These are phyloP conservation scores for Larimichthys crocea DNA, from an alignment of 2,113 vertebrate genomes.

Conservation along the genomic window DNA sequence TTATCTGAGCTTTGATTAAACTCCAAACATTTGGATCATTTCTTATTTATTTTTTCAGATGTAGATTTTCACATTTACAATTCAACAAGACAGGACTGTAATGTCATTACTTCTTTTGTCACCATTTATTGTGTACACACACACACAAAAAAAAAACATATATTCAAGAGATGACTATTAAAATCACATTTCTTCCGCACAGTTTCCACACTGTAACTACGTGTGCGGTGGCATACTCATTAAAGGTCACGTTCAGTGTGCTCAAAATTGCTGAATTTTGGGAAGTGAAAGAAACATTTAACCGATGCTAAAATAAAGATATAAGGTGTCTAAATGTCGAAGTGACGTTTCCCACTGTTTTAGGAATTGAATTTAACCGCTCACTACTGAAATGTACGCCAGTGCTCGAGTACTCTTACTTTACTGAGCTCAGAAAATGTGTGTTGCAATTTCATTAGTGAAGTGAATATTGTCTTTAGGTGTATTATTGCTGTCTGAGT, in stretches of 20 bases:
- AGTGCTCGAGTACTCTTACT: not conserved
- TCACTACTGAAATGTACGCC: not conserved
- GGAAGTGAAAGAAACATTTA: conserved; percentile 60
- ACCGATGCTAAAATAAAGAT: conserved; percentile 35
- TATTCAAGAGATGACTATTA: not conserved
- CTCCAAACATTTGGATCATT: not conserved
- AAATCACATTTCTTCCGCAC: not conserved
- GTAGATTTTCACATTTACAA: too few relatives aligned
- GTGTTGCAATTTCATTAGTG: not conserved
- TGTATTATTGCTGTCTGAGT: not conserved
- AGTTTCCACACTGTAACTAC: not conserved
- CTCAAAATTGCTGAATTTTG: not conserved
- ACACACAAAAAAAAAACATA: too few relatives aligned
- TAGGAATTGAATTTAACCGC: not conserved
- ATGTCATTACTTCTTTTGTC: not conserved
- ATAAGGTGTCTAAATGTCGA: not conserved
- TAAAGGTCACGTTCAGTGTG: not conserved
- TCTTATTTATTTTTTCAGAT: not conserved
- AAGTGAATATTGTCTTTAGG: not conserved
- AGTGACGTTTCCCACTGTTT: conserved; percentile 21
- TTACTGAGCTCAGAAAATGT: not conserved
- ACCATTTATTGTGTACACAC: not conserved
- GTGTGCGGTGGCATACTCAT: not conserved
- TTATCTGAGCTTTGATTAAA: not conserved
- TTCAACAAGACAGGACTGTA: too few relatives aligned